These are phyloP conservation scores for Indicator maculatus DNA, from an alignment of 2,113 vertebrate genomes.

Conservation along the genomic window DNA sequence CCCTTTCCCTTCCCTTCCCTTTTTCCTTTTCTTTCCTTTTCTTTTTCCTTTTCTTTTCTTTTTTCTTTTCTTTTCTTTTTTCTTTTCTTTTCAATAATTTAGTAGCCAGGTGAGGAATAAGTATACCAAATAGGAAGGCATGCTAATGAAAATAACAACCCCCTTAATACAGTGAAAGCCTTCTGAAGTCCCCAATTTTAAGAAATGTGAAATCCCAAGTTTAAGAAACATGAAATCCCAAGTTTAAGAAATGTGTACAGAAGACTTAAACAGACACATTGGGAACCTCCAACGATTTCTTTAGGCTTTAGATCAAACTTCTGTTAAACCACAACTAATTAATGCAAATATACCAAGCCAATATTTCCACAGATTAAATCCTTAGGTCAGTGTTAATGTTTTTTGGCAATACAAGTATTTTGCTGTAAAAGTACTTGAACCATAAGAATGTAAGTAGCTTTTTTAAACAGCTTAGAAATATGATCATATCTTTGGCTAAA, in stretches of 20 bases:
- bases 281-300: not conserved
- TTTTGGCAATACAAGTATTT: not conserved
- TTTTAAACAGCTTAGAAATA: conserved; percentile 3
- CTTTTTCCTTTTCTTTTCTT: not conserved
- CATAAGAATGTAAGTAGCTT: not conserved
- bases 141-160: not conserved
- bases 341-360: not conserved
- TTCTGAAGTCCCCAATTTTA: not conserved
- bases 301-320: not conserved
- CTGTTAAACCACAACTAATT: not conserved
- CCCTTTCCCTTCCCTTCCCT: no score
- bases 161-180: not conserved
- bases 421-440: not conserved
- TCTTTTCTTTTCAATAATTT: not conserved
- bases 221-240: not conserved
- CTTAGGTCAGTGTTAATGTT: not conserved
- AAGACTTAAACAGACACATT: not conserved
- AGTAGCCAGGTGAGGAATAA: not conserved
- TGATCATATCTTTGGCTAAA: not conserved
- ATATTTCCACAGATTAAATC: not conserved
- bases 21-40: no score
- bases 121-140: not conserved
- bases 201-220: not conserved
- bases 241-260: not conserved
- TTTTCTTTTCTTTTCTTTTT: no score